Conservation (phyloP, 2,113 vertebrate species). For the Seriola quinqueradiata region DNA sequence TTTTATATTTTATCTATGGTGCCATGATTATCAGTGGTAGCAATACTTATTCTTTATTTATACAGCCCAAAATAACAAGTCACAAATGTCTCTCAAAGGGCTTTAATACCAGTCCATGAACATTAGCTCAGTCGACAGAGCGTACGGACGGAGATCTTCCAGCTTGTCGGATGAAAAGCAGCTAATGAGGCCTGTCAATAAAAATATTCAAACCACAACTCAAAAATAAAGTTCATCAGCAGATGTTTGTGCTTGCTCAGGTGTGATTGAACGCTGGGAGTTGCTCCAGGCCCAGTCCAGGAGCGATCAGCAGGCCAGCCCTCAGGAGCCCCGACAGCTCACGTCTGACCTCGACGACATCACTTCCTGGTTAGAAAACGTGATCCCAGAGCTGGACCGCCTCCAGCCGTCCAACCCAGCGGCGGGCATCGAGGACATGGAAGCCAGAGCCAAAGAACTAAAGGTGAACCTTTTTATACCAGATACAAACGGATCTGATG, state of each 20-base stretch:
- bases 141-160: too few relatives aligned
- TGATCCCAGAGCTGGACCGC: constrained; percentile 83
- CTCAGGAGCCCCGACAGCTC: constrained; percentile 82
- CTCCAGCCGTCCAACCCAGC: constrained; percentile 76
- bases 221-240: background rate
- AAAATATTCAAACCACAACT: too few relatives aligned
- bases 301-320: constrained; percentile 74
- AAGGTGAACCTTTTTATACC: constrained; percentile 80
- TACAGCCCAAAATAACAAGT: too few relatives aligned
- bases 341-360: constrained; percentile 84
- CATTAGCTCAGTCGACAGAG: too few relatives aligned
- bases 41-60: too few relatives aligned
- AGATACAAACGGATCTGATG: background rate
- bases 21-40: too few relatives aligned
- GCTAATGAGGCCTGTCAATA: too few relatives aligned
- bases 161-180: too few relatives aligned
- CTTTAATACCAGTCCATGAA: too few relatives aligned
- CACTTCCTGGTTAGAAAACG: constrained; percentile 87
- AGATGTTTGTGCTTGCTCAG: constrained; percentile 72
- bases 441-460: constrained; percentile 85
- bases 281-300: constrained; percentile 89
- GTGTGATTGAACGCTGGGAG: constrained; percentile 92
- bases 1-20: too few relatives aligned
- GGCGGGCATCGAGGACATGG: constrained; percentile 79
- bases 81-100: too few relatives aligned